A percentile compares a stretch with the other conserved stretches of the same genome.
These are phyloP conservation scores for Barnardius zonarius DNA, from an alignment of 2,113 vertebrate genomes.

Conservation along the genomic window DNA sequence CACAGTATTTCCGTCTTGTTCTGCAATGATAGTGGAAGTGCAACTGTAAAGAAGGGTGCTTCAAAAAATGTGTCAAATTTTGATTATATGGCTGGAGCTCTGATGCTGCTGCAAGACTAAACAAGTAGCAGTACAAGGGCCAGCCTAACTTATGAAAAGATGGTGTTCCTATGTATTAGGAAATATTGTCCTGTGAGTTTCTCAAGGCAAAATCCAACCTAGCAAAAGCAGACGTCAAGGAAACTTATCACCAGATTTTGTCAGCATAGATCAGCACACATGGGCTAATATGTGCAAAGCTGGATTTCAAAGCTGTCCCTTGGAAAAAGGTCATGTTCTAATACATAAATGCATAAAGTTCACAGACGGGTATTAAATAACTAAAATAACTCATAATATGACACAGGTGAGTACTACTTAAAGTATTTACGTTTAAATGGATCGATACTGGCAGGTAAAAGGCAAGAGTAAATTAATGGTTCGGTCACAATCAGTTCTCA, in stretches of 20 bases:
- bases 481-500: neutral
- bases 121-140: neutral
- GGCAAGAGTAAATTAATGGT: neutral
- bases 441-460: neutral
- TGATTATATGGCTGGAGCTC: neutral
- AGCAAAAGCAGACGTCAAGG: neutral
- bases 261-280: neutral
- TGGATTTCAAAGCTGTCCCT: neutral
- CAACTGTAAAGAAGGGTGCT: neutral
- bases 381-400: neutral
- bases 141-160: neutral
- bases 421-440: neutral
- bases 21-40: neutral
- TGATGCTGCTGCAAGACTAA: neutral
- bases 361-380: neutral
- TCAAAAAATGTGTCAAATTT: neutral
- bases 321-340: neutral
- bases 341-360: neutral
- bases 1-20: neutral
- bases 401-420: neutral
- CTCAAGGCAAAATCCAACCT: neutral
- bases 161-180: neutral
- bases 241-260: neutral
- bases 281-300: neutral
- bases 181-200: neutral